Evolutionary conservation across 2,797 vertebrate species (phyloP).

Genomic region (Busarellus nigricollis): DNA sequence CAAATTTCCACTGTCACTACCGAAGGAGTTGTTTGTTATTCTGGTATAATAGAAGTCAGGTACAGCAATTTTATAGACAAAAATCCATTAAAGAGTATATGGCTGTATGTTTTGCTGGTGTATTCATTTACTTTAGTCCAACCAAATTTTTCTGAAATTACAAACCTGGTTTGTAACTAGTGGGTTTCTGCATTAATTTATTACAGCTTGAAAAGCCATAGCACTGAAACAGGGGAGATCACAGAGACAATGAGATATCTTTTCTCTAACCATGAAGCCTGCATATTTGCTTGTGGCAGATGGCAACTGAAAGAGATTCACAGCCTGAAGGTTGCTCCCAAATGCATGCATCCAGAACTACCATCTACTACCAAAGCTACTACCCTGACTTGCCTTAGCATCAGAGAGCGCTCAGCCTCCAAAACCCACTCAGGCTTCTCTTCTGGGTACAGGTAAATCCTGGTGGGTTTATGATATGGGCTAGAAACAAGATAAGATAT

Average conservation of each 20-base stretch:
- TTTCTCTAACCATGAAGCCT: neutral
- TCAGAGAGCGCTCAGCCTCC: neutral
- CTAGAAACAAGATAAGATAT: neutral
- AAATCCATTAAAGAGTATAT: neutral
- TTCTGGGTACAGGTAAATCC: neutral
- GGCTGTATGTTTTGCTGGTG: neutral
- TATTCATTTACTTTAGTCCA: neutral
- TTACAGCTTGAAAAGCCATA: neutral
- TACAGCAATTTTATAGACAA: neutral
- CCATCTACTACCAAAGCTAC: neutral
- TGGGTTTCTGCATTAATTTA: neutral
- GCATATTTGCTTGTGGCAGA: neutral
- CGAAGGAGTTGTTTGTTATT: neutral
- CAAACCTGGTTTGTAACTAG: neutral
- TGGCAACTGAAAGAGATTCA: neutral
- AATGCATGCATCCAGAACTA: neutral
- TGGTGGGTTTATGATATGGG: neutral
- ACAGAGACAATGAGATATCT: neutral
- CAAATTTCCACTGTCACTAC: neutral
- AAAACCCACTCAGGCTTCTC: neutral
- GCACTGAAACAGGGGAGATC: neutral
- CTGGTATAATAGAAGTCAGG: neutral
- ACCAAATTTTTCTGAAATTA: neutral
- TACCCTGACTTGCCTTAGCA: neutral
- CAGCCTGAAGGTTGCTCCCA: neutral